A percentile compares a stretch with the other conserved stretches of the same genome.
These are phyloP conservation scores for Herminia tarsipennalis DNA, from an alignment of 2,888 invertebrate genomes.

Conservation along the genomic window DNA sequence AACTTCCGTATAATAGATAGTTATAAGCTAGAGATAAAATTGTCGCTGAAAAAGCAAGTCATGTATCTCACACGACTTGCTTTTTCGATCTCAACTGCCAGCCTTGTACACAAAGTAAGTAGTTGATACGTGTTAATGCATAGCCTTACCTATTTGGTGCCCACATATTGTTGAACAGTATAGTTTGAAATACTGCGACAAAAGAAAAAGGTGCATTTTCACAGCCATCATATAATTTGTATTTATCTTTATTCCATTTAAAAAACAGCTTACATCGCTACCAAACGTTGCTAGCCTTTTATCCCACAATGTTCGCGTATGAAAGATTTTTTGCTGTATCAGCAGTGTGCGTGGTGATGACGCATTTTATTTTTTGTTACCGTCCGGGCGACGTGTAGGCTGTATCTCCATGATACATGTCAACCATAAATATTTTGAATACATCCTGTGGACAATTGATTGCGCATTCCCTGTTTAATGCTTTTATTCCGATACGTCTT, in stretches of 20 bases:
- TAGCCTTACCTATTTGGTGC: too few species aligned
- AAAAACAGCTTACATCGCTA: conserved; percentile 9
- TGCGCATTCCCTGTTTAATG: conserved; percentile 20
- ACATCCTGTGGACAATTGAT: conserved; percentile 52
- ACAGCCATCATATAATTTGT: background rate
- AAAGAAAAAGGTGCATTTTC: background rate
- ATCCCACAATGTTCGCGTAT: conserved; percentile 40
- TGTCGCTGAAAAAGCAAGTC: too few species aligned
- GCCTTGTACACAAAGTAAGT: too few species aligned
- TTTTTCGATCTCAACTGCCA: too few species aligned
- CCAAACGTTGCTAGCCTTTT: conserved; percentile 33
- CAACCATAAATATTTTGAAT: conserved; percentile 61
- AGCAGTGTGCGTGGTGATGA: conserved; percentile 47
- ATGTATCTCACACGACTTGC: too few species aligned
- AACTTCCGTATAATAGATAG: too few species aligned
- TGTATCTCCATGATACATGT: conserved; percentile 60
- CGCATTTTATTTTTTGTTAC: conserved; percentile 56
- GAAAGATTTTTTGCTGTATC: conserved; percentile 43
- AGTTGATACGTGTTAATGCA: too few species aligned
- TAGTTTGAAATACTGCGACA: background rate
- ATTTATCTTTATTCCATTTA: conserved; percentile 6
- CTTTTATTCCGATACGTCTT: conserved; percentile 19
- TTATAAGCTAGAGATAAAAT: too few species aligned
- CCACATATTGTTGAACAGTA: background rate
- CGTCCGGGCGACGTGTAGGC: conserved; percentile 32